phyloP scores from a whole-genome alignment of 2,113 vertebrate species.

The Ceyx melanurus region DNA sequence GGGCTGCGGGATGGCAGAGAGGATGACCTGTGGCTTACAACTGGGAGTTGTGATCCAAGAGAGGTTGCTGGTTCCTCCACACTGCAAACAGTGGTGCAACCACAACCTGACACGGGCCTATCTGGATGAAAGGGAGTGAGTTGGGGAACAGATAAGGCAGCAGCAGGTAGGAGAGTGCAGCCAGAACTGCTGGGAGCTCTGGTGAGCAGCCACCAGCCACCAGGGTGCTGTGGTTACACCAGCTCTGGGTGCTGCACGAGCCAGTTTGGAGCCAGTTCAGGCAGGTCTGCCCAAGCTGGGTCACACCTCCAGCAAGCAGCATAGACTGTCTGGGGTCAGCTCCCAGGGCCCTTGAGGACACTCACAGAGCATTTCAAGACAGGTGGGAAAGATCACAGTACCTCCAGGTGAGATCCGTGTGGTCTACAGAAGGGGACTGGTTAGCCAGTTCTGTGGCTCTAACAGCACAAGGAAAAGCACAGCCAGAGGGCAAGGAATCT shows the following conservation, averaged over 20 bases:
- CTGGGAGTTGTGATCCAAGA: not conserved
- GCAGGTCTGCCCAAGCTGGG: not conserved
- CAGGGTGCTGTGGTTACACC: not conserved
- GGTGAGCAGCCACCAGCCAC: not conserved
- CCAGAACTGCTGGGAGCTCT: not conserved
- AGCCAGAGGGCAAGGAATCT: not conserved
- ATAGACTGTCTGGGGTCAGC: not conserved
- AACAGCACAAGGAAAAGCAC: not conserved
- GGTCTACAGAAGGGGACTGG: not conserved
- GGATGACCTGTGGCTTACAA: not conserved
- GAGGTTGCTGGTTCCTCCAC: not conserved
- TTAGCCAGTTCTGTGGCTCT: not conserved
- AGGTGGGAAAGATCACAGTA: rapidly evolving
- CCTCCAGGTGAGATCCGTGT: not conserved
- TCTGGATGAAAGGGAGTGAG: not conserved
- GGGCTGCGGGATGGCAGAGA: not conserved
- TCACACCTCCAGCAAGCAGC: not conserved
- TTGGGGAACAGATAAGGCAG: not conserved
- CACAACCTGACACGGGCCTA: not conserved
- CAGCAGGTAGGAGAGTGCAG: not conserved
- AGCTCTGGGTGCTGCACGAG: not conserved
- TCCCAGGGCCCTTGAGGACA: not conserved
- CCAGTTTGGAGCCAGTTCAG: not conserved
- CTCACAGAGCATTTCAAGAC: rapidly evolving
- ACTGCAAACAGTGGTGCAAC: rapidly evolving